Evolutionary conservation across 2,797 vertebrate genomes (phyloP), one percentile per base, ranked within the genome.

Genomic region (Betta splendens): DNA sequence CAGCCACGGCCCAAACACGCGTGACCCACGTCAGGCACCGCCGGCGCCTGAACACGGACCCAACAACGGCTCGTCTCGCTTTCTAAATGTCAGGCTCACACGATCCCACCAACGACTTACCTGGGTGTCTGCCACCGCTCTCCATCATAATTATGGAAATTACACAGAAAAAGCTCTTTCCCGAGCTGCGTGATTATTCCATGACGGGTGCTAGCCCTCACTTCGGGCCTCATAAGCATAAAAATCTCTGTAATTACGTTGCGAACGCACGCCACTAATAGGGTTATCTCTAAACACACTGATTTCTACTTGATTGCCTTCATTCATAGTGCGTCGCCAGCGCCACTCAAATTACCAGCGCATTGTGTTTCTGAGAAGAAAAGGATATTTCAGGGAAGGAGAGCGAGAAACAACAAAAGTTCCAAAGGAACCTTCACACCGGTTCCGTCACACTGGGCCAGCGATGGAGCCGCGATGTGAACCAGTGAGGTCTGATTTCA

Each of bases 81-180:
- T 66, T 64, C 64, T 50, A 59, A 74, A 69, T 47, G 47, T 64
- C 69, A 67, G 7, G 44, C 63, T 68, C 23, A 32, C n/a, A n/a
- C 6, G 15, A 25, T 36, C 16, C 29, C 57, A 25, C 37, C 45
- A 23, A 20, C 31, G 47, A 43, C 57, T 50, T 46, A 71, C 66
- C 59, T 63, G 7, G 3, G 29, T n/a, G 28, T 35, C 48, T 47
- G 46, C 46, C 1, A 4, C 64, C 37, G 67, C 53, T 44, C 56
- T 60, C 44, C 62, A 69, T 66, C 40, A 45, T 69, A 57, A 82
- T 84, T 82, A 82, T 73, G 68, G 22, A 67, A 73, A 73, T 77
- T 16, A 62, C 15, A 51, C 23, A 31, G 44, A 72, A 56, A 47
- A 46, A 42, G 22, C 23, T 49, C 13, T 29, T 68, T 18, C 28